phyloP scores from a whole-genome alignment of 2,797 vertebrate genomes.

The Cirrhinus mrigala region DNA sequence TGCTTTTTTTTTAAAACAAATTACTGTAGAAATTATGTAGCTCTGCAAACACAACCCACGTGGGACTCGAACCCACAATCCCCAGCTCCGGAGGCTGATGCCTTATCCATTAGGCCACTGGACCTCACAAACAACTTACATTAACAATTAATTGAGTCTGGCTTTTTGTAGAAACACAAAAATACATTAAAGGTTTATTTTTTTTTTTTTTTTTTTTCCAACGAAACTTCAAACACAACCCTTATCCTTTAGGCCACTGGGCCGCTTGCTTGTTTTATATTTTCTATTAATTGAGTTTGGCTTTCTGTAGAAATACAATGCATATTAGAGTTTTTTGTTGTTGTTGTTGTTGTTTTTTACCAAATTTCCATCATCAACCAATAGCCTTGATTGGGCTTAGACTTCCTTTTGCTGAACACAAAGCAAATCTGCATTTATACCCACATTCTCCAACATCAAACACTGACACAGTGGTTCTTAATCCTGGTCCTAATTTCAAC shows the following conservation, averaged over 20 bases:
- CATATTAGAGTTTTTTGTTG: no score
- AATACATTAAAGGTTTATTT: no score
- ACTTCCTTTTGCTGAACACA: not conserved
- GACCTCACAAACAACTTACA: not conserved
- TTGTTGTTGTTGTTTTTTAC: no score
- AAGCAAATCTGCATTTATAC: not conserved
- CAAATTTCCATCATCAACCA: no score
- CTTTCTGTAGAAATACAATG: not conserved
- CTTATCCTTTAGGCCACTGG: no score
- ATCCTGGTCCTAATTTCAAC: not conserved
- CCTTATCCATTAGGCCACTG: constrained; percentile 58
- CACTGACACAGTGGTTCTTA: not conserved
- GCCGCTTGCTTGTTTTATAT: no score
- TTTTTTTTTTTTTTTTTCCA: no score
- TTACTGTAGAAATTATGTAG: not conserved
- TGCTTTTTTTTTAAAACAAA: not conserved
- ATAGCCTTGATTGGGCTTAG: not conserved
- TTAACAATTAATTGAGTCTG: not conserved
- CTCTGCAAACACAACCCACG: constrained; percentile 40
- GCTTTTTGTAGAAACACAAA: no score
- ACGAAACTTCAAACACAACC: no score
- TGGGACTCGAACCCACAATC: constrained; percentile 63
- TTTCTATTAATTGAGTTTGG: no score
- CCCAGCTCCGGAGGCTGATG: constrained; percentile 58
- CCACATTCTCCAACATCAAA: not conserved